Evolutionary conservation across 2,797 vertebrate species (phyloP), one percentile per base, ranked within the genome.

Genomic region (Amblyopsis hoosieri): DNA sequence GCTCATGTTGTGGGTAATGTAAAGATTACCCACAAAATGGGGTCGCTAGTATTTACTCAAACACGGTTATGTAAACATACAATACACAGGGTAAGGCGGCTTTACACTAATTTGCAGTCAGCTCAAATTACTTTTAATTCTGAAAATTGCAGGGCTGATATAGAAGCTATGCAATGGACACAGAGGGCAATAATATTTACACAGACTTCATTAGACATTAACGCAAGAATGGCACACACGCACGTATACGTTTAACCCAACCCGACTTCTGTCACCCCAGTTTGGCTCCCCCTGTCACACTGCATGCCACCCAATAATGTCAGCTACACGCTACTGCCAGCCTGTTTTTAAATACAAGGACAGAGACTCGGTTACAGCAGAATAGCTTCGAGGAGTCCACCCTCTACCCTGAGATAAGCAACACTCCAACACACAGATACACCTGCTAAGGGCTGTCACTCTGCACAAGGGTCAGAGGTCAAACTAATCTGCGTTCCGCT

Each of bases 271-370:
- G 81, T 86, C 83, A 86, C 80, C 83, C 79, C 77, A 79, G 75
- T 75, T 71, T 42, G 9, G 69, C 71, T 78, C 86, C 46, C 83
- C 81, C 82, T 77, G 72, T 81, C 83, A 66, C 75, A 80, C 73
- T 17, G 69, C 83, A 78, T 89, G 85, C 82, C 85, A 75, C 63
- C 80, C 86, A 83, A 85, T 90, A 87, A 89, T 86, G 87, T 87
- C 85, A 83, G 81, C 79, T 82, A 85, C 80, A 46, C 86, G 78
- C 86, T 86, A 74, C 80, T 75, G 85, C 89, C 85, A 79, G 75
- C 85, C 89, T 89, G 89, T 90, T 91, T 90, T 89, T 87, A 87
- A 89, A 90, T 86, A 90, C 87, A 90, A 92, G 90, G 90, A 90
- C 88, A 85, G 87, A 83, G 84, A 87, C 79, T 91, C 81, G 90